phyloP scores from a whole-genome alignment of 1,140 invertebrate genomes.

The Monochamus saltuarius region DNA sequence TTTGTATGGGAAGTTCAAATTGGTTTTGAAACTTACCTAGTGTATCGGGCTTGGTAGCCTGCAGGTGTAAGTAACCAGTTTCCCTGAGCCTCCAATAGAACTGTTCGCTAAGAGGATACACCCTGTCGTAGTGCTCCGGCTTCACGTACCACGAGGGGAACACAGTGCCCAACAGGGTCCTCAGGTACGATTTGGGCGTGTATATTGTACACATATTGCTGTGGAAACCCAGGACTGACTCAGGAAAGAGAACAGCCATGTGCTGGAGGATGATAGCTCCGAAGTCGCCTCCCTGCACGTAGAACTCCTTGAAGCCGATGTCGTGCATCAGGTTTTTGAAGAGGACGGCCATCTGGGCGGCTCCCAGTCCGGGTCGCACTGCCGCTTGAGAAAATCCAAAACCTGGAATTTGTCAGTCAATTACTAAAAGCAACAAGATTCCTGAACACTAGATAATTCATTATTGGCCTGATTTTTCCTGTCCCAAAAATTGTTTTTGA shows the following conservation, averaged over 20 bases:
- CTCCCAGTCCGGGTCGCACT: conserved; percentile 62
- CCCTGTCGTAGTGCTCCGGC: conserved; percentile 56
- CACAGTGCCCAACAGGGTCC: conserved; percentile 56
- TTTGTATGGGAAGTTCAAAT: no score
- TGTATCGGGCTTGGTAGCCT: conserved; percentile 91
- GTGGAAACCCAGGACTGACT: conserved; percentile 69
- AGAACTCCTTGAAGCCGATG: conserved; percentile 73
- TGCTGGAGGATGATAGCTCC: conserved; percentile 62
- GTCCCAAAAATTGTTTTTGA: neutral
- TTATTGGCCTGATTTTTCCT: neutral
- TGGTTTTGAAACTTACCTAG: conserved; percentile 67
- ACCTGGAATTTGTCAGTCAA: conserved; percentile 51
- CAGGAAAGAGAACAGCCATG: conserved; percentile 68
- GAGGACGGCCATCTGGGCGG: conserved; percentile 66
- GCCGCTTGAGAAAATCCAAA: conserved; percentile 79
- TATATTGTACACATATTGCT: conserved; percentile 62
- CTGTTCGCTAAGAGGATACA: conserved; percentile 62
- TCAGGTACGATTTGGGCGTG: conserved; percentile 51
- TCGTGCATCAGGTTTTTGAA: conserved; percentile 82
- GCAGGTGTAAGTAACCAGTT: conserved; percentile 79
- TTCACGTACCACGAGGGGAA: conserved; percentile 61
- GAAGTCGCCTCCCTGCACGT: conserved; percentile 86
- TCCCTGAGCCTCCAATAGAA: conserved; percentile 62
- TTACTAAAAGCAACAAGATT: conserved; percentile 1
- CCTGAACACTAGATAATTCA: neutral